phyloP scores from a whole-genome alignment of 2,113 vertebrate genomes.

The Clarias magur region DNA sequence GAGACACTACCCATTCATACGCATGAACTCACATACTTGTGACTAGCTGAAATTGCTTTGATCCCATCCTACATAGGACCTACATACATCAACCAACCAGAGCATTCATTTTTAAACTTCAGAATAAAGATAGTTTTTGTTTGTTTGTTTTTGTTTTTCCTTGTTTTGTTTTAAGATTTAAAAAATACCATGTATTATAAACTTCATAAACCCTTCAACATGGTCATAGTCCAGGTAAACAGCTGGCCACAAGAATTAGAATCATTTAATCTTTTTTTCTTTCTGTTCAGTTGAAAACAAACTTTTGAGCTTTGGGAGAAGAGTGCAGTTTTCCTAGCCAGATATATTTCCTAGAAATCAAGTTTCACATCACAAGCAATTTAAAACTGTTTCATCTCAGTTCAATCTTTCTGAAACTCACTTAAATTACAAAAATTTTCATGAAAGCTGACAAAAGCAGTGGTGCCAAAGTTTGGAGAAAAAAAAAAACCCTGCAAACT shows the following conservation, averaged over 20 bases:
- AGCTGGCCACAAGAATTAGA: background rate
- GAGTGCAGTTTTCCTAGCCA: background rate
- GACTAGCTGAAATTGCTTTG: background rate
- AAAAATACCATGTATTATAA: background rate
- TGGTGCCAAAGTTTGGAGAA: background rate
- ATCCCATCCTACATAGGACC: background rate
- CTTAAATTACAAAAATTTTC: background rate
- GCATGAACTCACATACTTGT: background rate
- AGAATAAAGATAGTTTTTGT: background rate
- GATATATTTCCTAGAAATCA: background rate
- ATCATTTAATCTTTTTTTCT: background rate
- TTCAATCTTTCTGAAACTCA: background rate
- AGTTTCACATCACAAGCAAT: background rate
- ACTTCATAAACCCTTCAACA: background rate
- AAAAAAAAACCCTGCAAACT: background rate
- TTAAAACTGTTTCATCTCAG: background rate
- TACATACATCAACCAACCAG: background rate
- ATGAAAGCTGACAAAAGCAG: background rate
- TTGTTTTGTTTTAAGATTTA: background rate
- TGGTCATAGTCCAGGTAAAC: background rate
- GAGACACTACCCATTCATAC: background rate
- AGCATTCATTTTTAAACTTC: background rate
- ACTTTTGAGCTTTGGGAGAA: background rate
- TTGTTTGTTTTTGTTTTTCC: background rate
- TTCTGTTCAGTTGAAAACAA: background rate